Evolutionary conservation across 1,140 invertebrate species (phyloP).

Genomic region (Aphelinus certus): DNA sequence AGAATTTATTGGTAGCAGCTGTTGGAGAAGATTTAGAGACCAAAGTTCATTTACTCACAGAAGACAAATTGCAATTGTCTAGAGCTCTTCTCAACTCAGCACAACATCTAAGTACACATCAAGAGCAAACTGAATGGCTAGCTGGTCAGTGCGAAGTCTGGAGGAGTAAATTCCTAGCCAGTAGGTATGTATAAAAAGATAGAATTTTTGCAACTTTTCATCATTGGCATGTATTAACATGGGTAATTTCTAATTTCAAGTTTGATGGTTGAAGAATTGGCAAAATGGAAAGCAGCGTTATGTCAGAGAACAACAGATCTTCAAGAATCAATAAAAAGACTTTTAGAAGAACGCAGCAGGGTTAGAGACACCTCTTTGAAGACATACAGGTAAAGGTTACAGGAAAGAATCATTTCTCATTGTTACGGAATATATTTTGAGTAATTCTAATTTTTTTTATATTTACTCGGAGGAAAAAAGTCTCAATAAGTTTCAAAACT

Average conservation of each 20-base stretch:
- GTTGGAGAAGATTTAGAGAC: slow-evolving; percentile 93
- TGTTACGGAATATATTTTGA: too few species aligned
- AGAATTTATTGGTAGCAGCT: slow-evolving; percentile 91
- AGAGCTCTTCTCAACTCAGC: slow-evolving; percentile 85
- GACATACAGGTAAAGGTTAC: slow-evolving; percentile 67
- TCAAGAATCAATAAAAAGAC: slow-evolving; percentile 76
- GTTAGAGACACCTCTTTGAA: slow-evolving; percentile 76
- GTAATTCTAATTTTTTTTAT: too few species aligned
- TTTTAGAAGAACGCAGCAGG: slow-evolving; percentile 79
- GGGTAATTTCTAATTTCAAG: slow-evolving; percentile 63
- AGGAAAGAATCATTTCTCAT: too few species aligned
- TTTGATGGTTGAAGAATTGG: slow-evolving; percentile 90
- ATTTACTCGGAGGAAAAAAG: too few species aligned
- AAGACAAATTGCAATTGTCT: slow-evolving; percentile 90
- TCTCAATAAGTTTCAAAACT: too few species aligned
- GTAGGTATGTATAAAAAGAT: slow-evolving; percentile 70
- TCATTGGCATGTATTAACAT: background rate
- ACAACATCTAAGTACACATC: slow-evolving; percentile 84
- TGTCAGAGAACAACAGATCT: slow-evolving; percentile 80
- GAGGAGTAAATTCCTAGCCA: slow-evolving; percentile 94
- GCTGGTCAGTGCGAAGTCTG: slow-evolving; percentile 94
- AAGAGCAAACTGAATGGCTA: slow-evolving; percentile 91
- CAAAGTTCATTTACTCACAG: slow-evolving; percentile 86
- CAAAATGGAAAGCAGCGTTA: slow-evolving; percentile 82
- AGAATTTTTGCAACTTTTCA: background rate